Base-by-base conservation (phyloP, 2,888 invertebrate genomes). In the Hyposoter didymator region DNA sequence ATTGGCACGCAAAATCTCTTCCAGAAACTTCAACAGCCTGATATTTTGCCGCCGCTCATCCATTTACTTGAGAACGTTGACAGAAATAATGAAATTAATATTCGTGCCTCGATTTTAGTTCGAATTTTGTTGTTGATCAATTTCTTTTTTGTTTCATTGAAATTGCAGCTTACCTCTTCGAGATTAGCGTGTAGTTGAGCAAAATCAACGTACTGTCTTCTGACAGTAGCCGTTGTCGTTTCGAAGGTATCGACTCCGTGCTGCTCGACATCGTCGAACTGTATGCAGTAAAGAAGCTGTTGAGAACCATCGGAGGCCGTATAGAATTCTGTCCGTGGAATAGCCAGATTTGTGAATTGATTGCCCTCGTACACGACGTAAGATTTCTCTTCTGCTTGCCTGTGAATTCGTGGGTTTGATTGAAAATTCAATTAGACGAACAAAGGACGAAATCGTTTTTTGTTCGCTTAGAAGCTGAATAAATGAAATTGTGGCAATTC, bases 251-350 rank as follows among this genome's bases (percentile, higher is more conserved):
- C 91, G 22, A 91, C 90, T 0, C 92, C 92, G 49, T 91, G 92
- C 67, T 93, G 93, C 62, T 93, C 93, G 7, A 93, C 87, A 67
- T 93, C 93, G 45, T 93, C 93, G 74, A 93, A 93, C 76, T 93
- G 93, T 84, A 93, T 93, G 74, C 93, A 93, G 73, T 93, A 93
- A 19, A 93, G 88, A 49, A 93, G 88, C 78, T 93, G 93, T 74
- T 93, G 93, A 0, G 93, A 93, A 49, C 93, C 93, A 84, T 93
- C 93, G 4, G 90, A 83, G 3, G 92, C 92, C 2, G 93, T 92
- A 64, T 91, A 90, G 88, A 92, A 92, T 86, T 93, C 93, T 69
- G 93, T 93, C 89, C 92, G 90, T 0, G 93, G 92, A 73, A 93
- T 93, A 3, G 90, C 90, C 75, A 93, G 88, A 86, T 93, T 93